Base-by-base conservation (phyloP, 2,797 vertebrate genomes). In the Paratrypauchen microcephalus region DNA sequence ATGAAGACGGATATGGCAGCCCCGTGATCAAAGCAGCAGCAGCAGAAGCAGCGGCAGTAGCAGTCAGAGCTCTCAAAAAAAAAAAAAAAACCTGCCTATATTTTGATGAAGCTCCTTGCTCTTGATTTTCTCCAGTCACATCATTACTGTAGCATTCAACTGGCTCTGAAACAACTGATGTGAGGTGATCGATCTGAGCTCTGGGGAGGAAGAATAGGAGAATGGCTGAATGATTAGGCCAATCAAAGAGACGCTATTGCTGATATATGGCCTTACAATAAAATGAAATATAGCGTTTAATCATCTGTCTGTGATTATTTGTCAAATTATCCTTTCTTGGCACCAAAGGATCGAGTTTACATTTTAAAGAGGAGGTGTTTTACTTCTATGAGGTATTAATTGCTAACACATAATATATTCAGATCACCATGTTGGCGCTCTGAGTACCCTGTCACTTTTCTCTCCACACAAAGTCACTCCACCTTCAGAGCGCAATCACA, bases 1-100 rank as follows among this genome's bases (percentile, higher is more conserved):
- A 47, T 16, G 55, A 70, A 83, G 78, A 74, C 54, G 6, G 24
- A 56, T 82, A 59, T 73, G 76, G 82, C 77, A 77, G 71, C 59
- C 54, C 59, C 21, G 30, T 64, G 74, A 81, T 79, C 66, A 81
- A 77, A 82, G 73, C 19, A 63, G 41, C 69, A 62, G 66, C 78
- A 55, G 78, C 24, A 56, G 74, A 59, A 16, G 41, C 65, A 50
- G 18, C 68, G 6, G 32, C 32, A 36, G 32, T 36, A 36, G 7
- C 32, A 68, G 48, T 18, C 56, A 76, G 39, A 47, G 64, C 75
- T 74, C 77, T 67, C 7, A 36, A 36, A 36, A 36, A 9, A 36
- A 36, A 36, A 36, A 9, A 9, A 9, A 36, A 9, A 79, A 79
- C 68, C 69, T 75, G 59, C 39, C 73, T 65, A 72, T 63, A 65